These are phyloP conservation scores for Smittia sp. DNA, from an alignment of 2,888 invertebrate genomes.

Conservation along the genomic window DNA sequence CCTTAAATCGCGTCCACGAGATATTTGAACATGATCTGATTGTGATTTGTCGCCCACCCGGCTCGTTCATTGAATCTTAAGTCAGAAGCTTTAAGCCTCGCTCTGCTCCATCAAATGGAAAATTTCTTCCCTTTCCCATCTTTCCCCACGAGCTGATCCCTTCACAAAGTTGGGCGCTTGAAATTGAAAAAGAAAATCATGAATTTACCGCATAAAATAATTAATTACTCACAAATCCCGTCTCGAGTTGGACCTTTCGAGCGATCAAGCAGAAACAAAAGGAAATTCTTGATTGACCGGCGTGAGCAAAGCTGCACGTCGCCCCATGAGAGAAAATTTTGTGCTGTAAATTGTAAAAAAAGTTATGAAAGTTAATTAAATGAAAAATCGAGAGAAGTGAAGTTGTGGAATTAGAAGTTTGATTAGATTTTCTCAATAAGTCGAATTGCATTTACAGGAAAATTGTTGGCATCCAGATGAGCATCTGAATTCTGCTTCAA, in stretches of 20 bases:
- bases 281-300: neutral
- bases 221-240: neutral
- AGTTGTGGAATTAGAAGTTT: too few species aligned
- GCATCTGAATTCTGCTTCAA: too few species aligned
- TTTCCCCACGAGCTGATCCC: slow-evolving; percentile 7
- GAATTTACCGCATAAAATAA: slow-evolving; percentile 4
- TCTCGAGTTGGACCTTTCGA: neutral
- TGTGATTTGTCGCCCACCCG: neutral
- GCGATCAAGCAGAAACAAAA: slow-evolving; percentile 5
- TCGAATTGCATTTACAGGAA: too few species aligned
- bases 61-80: neutral
- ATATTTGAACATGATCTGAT: neutral
- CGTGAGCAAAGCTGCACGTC: neutral
- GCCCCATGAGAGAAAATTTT: neutral
- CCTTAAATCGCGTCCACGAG: neutral
- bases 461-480: too few species aligned
- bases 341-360: neutral
- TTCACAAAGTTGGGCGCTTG: neutral
- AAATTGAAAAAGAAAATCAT: slow-evolving; percentile 1
- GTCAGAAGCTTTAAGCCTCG: neutral
- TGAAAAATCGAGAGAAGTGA: neutral
- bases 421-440: too few species aligned
- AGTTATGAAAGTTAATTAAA: neutral
- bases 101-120: neutral
- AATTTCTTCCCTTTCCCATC: neutral